phyloP scores from a whole-genome alignment of 1,140 invertebrate species.

The Gonioctena quinquepunctata region DNA sequence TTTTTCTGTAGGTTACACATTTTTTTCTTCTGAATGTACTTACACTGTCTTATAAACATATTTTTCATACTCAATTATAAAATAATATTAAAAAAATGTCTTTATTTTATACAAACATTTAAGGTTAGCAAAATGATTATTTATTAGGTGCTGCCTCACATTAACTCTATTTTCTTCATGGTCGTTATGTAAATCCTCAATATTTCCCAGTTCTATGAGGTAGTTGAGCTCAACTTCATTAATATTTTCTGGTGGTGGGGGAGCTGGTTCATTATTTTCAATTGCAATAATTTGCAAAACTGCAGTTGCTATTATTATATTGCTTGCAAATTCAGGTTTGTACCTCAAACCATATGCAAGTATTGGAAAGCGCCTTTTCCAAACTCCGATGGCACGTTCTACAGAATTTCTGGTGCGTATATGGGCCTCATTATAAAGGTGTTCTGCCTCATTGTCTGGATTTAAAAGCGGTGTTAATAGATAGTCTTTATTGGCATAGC shows the following conservation, averaged over 20 bases:
- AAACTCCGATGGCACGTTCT: constrained; percentile 15
- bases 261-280: constrained; percentile 3
- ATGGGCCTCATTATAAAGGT: constrained; percentile 10
- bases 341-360: constrained; percentile 11
- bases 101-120: neutral
- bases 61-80: neutral
- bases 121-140: neutral
- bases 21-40: neutral
- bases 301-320: constrained; percentile 5
- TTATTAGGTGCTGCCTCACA: neutral
- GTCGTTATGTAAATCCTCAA: neutral
- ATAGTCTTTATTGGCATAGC: constrained; percentile 15
- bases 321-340: neutral
- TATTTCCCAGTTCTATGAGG: constrained; percentile 4
- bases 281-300: constrained; percentile 11
- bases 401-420: constrained; percentile 16
- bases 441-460: constrained; percentile 1
- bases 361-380: constrained; percentile 17
- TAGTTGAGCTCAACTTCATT: constrained; percentile 1
- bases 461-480: constrained; percentile 20
- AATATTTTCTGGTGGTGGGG: neutral
- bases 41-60: neutral
- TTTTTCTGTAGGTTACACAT: neutral
- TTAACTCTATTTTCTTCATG: neutral
- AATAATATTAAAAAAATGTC: neutral